Evolutionary conservation across 2,113 vertebrate species (phyloP), one percentile per base, ranked within the genome.

Genomic region (Symphodus melops): DNA sequence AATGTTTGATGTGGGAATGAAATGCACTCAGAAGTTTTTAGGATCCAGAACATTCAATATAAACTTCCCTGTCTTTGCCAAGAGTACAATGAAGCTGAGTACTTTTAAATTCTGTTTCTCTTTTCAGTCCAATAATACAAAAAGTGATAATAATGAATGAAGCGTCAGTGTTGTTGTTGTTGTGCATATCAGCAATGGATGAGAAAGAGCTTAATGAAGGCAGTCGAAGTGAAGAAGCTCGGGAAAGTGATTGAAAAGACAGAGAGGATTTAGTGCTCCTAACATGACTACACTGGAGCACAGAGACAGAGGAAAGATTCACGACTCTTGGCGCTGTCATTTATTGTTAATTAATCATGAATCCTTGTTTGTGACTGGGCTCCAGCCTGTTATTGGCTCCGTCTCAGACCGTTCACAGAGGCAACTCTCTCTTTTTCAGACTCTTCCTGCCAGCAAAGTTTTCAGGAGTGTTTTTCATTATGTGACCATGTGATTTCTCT

Each of bases 401-500:
- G 59, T 58, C 44, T 75, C 23, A 36, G 55, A 14, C 66, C 65
- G 77, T 70, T 86, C 81, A 86, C 42, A 85, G 68, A 73, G 42
- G 14, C 13, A 59, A 33, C 28, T 33, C 28, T 61, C 41, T 25
- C 41, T 36, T 12, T 1, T 57, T 57, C 80, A 68, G 62, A 46
- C 44, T 20, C 54, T 84, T 28, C 9, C 20, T 49, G 33, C 9
- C 71, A 41, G 41, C 21, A 63, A 74, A 60, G 33, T 72, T 54
- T 20, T 54, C 41, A 79, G 64, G 63, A 76, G 33, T 84, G 80
- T 71, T 84, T 89, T 84, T 16, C 65, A 83, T 84, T 83, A 81
- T 36, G 21, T 11, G 44, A 37, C 59, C 87, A 84, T 87, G 84
- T 90, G 86, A 88, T 83, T 87, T 82, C 69, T 68, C 73, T 88